Conservation (phyloP, 2,888 invertebrate species). For the Helleia helle region DNA sequence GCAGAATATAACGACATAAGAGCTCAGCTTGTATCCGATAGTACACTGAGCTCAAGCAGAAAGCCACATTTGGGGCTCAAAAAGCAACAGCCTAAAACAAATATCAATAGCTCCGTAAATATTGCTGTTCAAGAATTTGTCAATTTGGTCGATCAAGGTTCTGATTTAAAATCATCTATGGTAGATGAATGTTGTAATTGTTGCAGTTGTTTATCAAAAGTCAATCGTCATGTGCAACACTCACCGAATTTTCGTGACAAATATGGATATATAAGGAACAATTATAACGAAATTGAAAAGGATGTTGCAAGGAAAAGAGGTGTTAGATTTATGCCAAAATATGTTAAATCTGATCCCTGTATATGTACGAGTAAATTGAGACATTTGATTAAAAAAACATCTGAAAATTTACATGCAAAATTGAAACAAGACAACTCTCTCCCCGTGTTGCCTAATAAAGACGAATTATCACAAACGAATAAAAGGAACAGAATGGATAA, state of each 20-base stretch:
- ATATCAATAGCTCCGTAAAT: no score
- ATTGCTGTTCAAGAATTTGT: no score
- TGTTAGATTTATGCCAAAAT: conserved; percentile 29
- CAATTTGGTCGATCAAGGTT: no score
- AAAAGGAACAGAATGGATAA: background rate
- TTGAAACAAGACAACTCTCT: conserved; percentile 14
- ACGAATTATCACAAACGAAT: background rate
- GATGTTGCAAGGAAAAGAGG: conserved; percentile 22
- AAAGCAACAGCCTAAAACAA: conserved; percentile 23
- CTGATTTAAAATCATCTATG: no score
- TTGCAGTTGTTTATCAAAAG: conserved; percentile 34
- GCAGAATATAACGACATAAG: conserved; percentile 42
- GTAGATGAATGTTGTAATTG: conserved; percentile 40
- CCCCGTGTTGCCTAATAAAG: conserved; percentile 12
- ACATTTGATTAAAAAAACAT: conserved; percentile 23
- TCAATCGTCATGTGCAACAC: conserved; percentile 14
- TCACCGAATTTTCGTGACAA: conserved; percentile 20
- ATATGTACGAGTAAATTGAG: conserved; percentile 32
- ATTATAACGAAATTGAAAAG: no score
- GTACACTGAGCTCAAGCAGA: no score
- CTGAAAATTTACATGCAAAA: conserved; percentile 23
- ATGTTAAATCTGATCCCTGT: conserved; percentile 42
- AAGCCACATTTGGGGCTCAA: no score
- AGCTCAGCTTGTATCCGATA: conserved; percentile 32
- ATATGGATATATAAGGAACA: no score